These are phyloP conservation scores for Tenthredo amoena DNA, from an alignment of 2,888 invertebrate species.

Conservation along the genomic window DNA sequence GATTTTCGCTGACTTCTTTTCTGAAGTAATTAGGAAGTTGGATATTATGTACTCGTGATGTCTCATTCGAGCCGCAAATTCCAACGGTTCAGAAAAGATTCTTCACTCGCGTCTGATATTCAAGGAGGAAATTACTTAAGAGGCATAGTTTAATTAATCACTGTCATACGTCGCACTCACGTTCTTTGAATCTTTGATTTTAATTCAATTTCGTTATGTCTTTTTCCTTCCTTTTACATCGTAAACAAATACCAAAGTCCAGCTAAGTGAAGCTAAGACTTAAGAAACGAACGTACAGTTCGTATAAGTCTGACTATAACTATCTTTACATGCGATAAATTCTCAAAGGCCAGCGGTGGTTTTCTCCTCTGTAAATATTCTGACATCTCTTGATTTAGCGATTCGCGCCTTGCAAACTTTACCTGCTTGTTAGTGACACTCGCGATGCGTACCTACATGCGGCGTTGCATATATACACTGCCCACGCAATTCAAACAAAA, in stretches of 20 bases:
- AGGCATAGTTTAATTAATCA: conserved; percentile 32
- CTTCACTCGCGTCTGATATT: not conserved
- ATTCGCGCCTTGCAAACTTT: conserved; percentile 56
- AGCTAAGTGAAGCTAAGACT: conserved; percentile 7
- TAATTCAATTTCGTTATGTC: not conserved
- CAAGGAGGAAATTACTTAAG: not conserved
- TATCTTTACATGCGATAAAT: conserved; percentile 60
- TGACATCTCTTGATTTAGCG: conserved; percentile 64
- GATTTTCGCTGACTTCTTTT: not conserved
- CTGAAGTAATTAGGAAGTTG: not conserved
- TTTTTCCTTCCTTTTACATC: not conserved
- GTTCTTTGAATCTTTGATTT: conserved; percentile 14
- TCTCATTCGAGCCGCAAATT: conserved; percentile 22
- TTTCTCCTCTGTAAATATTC: conserved; percentile 64
- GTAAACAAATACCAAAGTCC: conserved; percentile 19
- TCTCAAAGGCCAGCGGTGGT: conserved; percentile 58
- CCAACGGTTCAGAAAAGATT: not conserved
- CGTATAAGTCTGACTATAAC: conserved; percentile 20
- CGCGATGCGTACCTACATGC: conserved; percentile 7
- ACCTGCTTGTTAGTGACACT: conserved; percentile 61
- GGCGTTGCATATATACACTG: not conserved
- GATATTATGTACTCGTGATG: not conserved
- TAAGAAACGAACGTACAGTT: not conserved
- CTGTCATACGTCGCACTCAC: conserved; percentile 3
- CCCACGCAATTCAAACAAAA: conserved; percentile 38